Evolutionary conservation across 2,797 vertebrate species (phyloP).

Genomic region (Paratrypauchen microcephalus): DNA sequence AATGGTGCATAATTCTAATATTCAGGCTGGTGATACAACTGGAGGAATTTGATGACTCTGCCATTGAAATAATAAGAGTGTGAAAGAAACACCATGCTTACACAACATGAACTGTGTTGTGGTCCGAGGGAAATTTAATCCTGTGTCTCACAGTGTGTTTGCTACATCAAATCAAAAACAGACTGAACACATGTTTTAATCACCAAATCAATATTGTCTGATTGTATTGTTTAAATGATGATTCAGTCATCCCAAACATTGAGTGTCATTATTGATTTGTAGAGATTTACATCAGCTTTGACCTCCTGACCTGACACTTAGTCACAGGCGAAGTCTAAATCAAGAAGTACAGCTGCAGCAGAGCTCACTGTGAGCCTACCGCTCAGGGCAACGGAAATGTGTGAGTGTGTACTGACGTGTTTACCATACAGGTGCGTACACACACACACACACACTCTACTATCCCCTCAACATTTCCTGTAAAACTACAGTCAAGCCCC

Average conservation of each 20-base stretch:
- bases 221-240: constrained; percentile 1
- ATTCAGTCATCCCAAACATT: constrained; percentile 3
- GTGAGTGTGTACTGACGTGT: not conserved
- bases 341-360: not conserved
- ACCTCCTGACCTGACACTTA: not conserved
- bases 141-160: too few species aligned
- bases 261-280: constrained; percentile 6
- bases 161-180: not conserved
- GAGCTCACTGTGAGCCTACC: not conserved
- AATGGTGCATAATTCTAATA: too few species aligned
- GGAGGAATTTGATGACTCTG: too few species aligned
- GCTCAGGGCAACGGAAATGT: not conserved
- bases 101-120: too few species aligned
- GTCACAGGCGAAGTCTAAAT: not conserved
- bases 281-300: not conserved
- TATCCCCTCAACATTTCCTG: constrained; percentile 46
- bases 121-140: too few species aligned
- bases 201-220: not conserved
- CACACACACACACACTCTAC: constrained; percentile 1
- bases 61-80: too few species aligned
- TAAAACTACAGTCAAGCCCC: constrained; percentile 13
- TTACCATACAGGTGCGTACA: constrained; percentile 4
- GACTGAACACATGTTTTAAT: not conserved
- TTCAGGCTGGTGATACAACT: too few species aligned
- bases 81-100: too few species aligned